Percentiles rank a stretch among this genome's conserved stretches.
These are phyloP conservation scores for Sebastes taczanowskii DNA, from an alignment of 2,797 vertebrate genomes.

Conservation along the genomic window DNA sequence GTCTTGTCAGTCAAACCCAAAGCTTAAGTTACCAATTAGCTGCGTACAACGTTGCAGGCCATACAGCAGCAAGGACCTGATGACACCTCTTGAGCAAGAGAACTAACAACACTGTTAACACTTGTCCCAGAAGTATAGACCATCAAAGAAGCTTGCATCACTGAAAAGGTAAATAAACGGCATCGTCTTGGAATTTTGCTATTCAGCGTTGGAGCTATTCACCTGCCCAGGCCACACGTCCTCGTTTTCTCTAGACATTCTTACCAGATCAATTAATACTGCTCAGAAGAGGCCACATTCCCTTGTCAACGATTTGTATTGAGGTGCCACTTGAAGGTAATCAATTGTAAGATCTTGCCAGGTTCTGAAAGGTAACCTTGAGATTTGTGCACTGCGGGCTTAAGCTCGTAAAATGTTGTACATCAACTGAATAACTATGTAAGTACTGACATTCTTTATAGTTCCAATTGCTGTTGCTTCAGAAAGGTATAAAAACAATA, in stretches of 20 bases:
- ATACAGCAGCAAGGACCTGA: neutral
- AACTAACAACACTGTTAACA: neutral
- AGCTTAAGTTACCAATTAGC: neutral
- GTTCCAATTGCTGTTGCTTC: constrained; percentile 28
- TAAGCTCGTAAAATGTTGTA: constrained; percentile 38
- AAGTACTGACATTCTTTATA: constrained; percentile 35
- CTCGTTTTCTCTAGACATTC: constrained; percentile 40
- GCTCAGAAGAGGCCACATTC: constrained; percentile 38
- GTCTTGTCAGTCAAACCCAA: neutral
- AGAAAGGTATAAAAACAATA: constrained; percentile 33
- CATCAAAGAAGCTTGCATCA: neutral
- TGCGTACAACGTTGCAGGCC: neutral
- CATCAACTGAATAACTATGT: constrained; percentile 36
- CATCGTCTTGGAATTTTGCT: constrained; percentile 14
- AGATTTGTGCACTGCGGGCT: constrained; percentile 32
- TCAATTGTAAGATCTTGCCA: constrained; percentile 61
- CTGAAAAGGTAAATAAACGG: constrained; percentile 21
- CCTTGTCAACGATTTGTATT: constrained; percentile 67
- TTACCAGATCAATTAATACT: constrained; percentile 52
- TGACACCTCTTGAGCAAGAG: neutral
- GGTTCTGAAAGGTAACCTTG: constrained; percentile 65
- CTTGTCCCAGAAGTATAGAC: neutral
- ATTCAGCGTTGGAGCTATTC: constrained; percentile 7
- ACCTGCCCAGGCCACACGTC: neutral
- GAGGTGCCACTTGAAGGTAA: constrained; percentile 71